Base-by-base conservation (phyloP, 2,113 vertebrate genomes). In the Erinaceus europaeus region DNA sequence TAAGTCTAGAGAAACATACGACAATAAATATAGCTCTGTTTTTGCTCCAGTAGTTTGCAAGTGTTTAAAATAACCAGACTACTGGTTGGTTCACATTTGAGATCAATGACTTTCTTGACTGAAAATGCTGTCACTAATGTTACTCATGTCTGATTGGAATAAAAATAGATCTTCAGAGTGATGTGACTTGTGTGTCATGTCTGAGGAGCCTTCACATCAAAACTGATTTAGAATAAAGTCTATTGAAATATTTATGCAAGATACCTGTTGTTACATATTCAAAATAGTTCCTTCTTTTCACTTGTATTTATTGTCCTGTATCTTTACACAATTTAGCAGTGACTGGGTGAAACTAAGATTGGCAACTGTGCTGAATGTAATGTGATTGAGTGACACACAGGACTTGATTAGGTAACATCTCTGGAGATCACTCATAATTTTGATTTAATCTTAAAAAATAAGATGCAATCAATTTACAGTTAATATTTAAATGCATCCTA, bases 401-500 rank as follows among this genome's bases (percentile, higher is more conserved):
- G 6, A 32, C 14, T 77, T 87, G 25, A 79, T 69, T 72, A 79
- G 8, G 65, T 65, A 40, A 71, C 1, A 5, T 81, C 25, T 18
- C 12, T 42, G 64, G 15, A 67, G 2, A 12, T 44, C 44, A 46
- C 34, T 40, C 65, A 38, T 72, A 75, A 53, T 74, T 81, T 78
- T 61, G 25, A 5, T 40, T 89, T 79, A 36, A 9, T 61, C 12
- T 73, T 79, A 57, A 76, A 71, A 84, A 34, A 84, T 53, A n/a
- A n/a, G 11, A n/a, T 50, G 6, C 4, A 55, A 15, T 71, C n/a
- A 77, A 55, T 3, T 84, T 64, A 64, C 18, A 23, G 29, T 71
- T 75, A 85, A 32, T 44, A 25, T 81, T 78, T 88, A 25, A 72
- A 78, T 61, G 57, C 9, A 90, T 71, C 84, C 21, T 68, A 27